Evolutionary conservation across 2,113 vertebrate genomes (phyloP).

Genomic region (Cyanistes caeruleus): DNA sequence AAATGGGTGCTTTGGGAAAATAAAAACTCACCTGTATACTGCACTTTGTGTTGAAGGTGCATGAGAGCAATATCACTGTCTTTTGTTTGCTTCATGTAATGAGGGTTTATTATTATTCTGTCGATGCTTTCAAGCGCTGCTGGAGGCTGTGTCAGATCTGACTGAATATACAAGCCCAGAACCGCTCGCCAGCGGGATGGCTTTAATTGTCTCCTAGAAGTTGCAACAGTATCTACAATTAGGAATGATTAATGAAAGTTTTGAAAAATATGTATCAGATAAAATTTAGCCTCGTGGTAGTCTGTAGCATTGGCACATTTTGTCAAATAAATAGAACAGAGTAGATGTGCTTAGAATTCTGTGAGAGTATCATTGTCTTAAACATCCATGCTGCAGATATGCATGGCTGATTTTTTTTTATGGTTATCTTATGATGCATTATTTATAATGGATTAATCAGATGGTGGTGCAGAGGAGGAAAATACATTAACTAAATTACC

Average conservation of each 20-base stretch:
- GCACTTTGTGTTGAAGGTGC: slow-evolving; percentile 81
- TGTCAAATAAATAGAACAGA: neutral
- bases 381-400: neutral
- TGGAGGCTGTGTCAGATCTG: slow-evolving; percentile 52
- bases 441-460: slow-evolving; percentile 27
- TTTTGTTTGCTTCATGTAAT: slow-evolving; percentile 83
- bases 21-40: slow-evolving; percentile 76
- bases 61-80: slow-evolving; percentile 88
- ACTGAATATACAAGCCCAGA: slow-evolving; percentile 80
- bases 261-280: neutral
- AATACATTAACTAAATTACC: slow-evolving; percentile 34
- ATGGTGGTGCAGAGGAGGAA: neutral
- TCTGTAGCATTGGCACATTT: neutral
- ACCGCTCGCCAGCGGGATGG: slow-evolving; percentile 79
- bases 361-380: neutral
- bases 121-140: slow-evolving; percentile 71
- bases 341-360: neutral
- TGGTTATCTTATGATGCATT: slow-evolving; percentile 11
- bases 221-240: neutral
- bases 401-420: neutral
- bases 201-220: slow-evolving; percentile 82
- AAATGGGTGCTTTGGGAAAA: neutral
- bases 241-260: neutral
- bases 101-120: slow-evolving; percentile 82
- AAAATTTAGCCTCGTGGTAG: neutral